Base-by-base conservation (phyloP, 2,888 invertebrate species). In the Apeira syringaria region DNA sequence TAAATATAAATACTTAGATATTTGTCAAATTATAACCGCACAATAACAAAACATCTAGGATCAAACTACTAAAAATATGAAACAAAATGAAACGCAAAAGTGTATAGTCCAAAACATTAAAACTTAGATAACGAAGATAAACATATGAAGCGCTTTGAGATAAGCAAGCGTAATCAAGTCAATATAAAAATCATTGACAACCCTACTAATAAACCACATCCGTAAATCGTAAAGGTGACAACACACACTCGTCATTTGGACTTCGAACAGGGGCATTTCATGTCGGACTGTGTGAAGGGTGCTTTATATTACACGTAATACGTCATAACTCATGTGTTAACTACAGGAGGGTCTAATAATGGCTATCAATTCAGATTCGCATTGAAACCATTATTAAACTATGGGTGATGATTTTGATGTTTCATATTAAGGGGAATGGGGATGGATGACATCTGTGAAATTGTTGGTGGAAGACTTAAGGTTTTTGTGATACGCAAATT, bases 291-390 rank as follows among this genome's bases (percentile, higher is more conserved):
- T 51, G 47, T 48, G 49, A 42, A 36, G 49, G 52, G 50, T 44
- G 47, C 52, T 43, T 55, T 54, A 52, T 39, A 43, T 46, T 33
- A 53, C 58, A 53, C 63, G 69, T 80, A 74, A 84, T 79, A 83
- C 80, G 77, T 84, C 82, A 85, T 89, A 87, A 86, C 68, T 88
- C 85, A 87, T 79, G 69, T 66, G 71, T 71, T 73, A 77, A 73
- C 69, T 72, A 64, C 68, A 72, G 25, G 62, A 71, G 66, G 80
- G 83, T 78, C 74, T 69, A 55, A 63, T 69, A 68, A 74, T 77
- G 71, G 75, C 72, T 70, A 69, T 73, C 74, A 72, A 71, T 74
- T 69, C 64, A 68, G 75, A 79, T 80, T 75, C 75, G 71, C 74
- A 78, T 81, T 70, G 76, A 67, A 68, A 74, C 65, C 62, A 78